Evolutionary conservation across 2,797 vertebrate genomes (phyloP).

Genomic region (Muraenolepis orangiensis): DNA sequence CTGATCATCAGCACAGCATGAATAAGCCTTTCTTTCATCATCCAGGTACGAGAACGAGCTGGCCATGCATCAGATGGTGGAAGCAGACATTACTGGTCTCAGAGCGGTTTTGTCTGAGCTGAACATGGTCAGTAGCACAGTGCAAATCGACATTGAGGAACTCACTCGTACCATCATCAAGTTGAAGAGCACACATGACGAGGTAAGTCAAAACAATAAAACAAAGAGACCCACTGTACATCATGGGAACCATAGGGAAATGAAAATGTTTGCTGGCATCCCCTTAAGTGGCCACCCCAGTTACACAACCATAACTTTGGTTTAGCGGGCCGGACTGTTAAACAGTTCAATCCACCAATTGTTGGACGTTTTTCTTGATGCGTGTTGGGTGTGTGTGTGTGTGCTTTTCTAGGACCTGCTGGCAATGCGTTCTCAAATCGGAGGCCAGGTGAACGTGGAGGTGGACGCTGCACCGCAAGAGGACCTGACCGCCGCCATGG

Average conservation of each 20-base stretch:
- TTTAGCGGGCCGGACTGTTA: not conserved
- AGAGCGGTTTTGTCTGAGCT: slow-evolving; percentile 79
- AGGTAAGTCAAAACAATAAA: slow-evolving; percentile 59
- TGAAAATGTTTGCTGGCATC: no score
- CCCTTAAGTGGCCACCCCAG: no score
- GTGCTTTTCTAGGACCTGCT: slow-evolving; percentile 71
- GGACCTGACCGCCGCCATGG: slow-evolving; percentile 77
- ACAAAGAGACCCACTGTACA: not conserved
- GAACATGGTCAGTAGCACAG: slow-evolving; percentile 71
- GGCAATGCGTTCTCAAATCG: slow-evolving; percentile 62
- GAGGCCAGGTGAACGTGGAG: slow-evolving; percentile 86
- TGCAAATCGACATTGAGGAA: slow-evolving; percentile 80
- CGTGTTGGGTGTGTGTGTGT: not conserved
- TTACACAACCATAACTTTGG: not conserved
- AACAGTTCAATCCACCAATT: not conserved
- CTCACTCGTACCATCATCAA: slow-evolving; percentile 79
- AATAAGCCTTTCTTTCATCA: not conserved
- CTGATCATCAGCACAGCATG: not conserved
- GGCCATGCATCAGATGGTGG: slow-evolving; percentile 72
- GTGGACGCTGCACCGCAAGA: slow-evolving; percentile 79
- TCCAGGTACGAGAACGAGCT: slow-evolving; percentile 82
- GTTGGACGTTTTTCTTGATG: not conserved
- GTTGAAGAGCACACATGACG: slow-evolving; percentile 83
- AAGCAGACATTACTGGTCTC: slow-evolving; percentile 79
- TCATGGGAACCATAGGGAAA: not conserved